Evolutionary conservation across 2,113 vertebrate genomes (phyloP).

Genomic region (Chelonoidis abingdonii): DNA sequence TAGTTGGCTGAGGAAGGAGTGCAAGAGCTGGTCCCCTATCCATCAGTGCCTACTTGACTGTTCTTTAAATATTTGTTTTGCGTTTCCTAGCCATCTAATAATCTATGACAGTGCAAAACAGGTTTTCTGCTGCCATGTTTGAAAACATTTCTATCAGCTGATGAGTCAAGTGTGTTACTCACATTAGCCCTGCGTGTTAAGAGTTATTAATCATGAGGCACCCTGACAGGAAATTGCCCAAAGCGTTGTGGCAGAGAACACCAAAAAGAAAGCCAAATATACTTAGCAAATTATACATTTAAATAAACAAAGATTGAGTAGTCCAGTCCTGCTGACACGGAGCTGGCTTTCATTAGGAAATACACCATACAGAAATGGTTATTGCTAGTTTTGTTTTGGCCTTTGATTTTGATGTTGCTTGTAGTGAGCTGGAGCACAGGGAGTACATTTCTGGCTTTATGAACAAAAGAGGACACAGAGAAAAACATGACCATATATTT

Average conservation of each 20-base stretch:
- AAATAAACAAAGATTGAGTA: conserved; percentile 3
- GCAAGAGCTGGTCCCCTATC: background rate
- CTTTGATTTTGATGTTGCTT: background rate
- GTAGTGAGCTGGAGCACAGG: background rate
- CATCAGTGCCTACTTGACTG: background rate
- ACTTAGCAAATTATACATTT: conserved; percentile 17
- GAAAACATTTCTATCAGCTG: conserved; percentile 43
- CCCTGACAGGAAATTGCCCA: background rate
- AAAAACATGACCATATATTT: background rate
- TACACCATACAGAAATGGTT: background rate
- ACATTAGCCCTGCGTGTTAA: background rate
- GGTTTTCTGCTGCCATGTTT: background rate
- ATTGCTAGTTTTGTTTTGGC: background rate
- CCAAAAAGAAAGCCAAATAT: background rate
- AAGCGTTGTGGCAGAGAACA: background rate
- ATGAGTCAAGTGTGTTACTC: background rate
- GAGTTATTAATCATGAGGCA: conserved; percentile 8
- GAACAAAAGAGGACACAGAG: background rate
- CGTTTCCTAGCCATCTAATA: background rate
- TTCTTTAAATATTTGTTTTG: background rate
- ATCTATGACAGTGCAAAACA: background rate
- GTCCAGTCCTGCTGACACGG: background rate
- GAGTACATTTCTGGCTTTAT: background rate
- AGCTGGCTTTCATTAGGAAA: background rate
- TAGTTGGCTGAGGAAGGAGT: background rate